phyloP scores from a whole-genome alignment of 2,797 vertebrate species.

The Typhlichthys subterraneus region DNA sequence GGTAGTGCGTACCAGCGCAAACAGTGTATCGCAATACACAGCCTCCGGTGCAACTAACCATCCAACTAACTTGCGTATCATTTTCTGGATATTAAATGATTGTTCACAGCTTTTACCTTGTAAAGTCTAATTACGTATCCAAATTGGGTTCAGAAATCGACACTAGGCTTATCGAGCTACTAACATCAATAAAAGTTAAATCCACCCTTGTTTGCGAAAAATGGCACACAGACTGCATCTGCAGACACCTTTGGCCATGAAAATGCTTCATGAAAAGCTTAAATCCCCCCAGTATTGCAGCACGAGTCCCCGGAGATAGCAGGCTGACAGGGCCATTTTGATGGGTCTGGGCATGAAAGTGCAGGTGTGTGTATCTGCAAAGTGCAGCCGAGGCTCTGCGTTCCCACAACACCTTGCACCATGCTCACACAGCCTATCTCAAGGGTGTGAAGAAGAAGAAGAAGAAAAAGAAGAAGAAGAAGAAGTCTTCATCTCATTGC shows the following conservation, averaged over 20 bases:
- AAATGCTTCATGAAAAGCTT: constrained; percentile 69
- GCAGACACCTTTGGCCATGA: constrained; percentile 64
- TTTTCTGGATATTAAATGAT: not conserved
- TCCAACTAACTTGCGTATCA: not conserved
- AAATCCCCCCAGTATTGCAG: constrained; percentile 65
- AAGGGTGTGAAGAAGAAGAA: constrained; percentile 19
- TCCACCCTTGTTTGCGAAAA: constrained; percentile 42
- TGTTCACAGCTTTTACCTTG: constrained; percentile 2
- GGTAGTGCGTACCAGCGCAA: constrained; percentile 5
- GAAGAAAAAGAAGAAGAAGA: constrained; percentile 21
- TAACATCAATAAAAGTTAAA: constrained; percentile 29
- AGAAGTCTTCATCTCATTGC: constrained; percentile 31
- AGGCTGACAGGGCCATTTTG: constrained; percentile 64
- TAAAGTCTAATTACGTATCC: constrained; percentile 47
- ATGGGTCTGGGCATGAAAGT: constrained; percentile 67
- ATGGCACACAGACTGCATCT: constrained; percentile 42
- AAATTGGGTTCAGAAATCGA: constrained; percentile 48
- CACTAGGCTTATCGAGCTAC: constrained; percentile 19
- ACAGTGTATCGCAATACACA: constrained; percentile 5
- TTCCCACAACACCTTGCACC: constrained; percentile 61
- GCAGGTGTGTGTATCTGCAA: constrained; percentile 66
- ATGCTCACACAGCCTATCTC: constrained; percentile 49
- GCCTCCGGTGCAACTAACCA: too few relatives aligned
- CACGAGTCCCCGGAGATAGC: constrained; percentile 64
- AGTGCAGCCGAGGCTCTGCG: constrained; percentile 62